phyloP scores from a whole-genome alignment of 2,888 invertebrate genomes.

The Zygothrica quintamaculata region DNA sequence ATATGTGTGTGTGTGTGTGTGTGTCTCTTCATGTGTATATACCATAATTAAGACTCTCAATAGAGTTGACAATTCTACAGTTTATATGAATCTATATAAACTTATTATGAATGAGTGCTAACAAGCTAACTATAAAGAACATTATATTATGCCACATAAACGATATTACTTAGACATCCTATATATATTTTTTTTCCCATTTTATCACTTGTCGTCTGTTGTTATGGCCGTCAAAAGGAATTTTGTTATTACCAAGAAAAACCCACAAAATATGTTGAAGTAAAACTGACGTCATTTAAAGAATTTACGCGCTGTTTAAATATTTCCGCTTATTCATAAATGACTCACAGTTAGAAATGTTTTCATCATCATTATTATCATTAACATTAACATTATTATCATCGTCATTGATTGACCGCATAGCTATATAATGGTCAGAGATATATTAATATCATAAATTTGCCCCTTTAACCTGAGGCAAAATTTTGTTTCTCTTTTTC shows the following conservation, averaged over 20 bases:
- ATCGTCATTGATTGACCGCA: constrained; percentile 30
- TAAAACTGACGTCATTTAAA: constrained; percentile 48
- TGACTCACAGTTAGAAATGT: constrained; percentile 23
- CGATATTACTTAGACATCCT: constrained; percentile 18
- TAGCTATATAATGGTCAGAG: constrained; percentile 1
- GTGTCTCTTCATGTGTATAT: too few relatives aligned
- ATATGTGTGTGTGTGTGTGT: too few relatives aligned
- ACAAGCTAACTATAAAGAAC: constrained; percentile 22
- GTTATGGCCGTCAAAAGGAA: constrained; percentile 16
- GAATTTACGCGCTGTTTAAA: constrained; percentile 26
- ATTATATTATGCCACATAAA: constrained; percentile 23
- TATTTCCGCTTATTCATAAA: constrained; percentile 47
- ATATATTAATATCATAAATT: neutral
- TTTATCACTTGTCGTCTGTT: constrained; percentile 4
- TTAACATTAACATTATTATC: too few relatives aligned
- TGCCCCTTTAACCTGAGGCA: constrained; percentile 19
- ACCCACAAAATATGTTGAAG: constrained; percentile 45
- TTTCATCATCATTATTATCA: constrained; percentile 36
- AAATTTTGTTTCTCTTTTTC: too few relatives aligned
- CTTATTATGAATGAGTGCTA: constrained; percentile 17
- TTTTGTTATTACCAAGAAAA: constrained; percentile 54
- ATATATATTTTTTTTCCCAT: constrained; percentile 17
- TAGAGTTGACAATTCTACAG: constrained; percentile 39
- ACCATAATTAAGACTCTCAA: too few relatives aligned
- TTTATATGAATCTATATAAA: neutral